phyloP scores from a whole-genome alignment of 2,888 invertebrate species.

The Ormia ochracea region DNA sequence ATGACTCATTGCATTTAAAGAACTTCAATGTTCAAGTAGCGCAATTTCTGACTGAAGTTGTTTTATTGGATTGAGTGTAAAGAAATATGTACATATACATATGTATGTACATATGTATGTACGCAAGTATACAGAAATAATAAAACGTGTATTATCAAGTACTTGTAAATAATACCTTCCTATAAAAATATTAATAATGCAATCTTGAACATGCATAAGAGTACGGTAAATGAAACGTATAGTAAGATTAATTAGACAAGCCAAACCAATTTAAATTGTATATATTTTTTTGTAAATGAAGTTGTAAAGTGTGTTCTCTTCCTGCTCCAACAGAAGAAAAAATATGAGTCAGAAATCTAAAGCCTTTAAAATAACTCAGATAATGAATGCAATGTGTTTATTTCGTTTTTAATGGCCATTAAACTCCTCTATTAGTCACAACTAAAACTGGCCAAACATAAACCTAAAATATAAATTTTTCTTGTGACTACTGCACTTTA shows the following conservation, averaged over 20 bases:
- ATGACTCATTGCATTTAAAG: conserved; percentile 49
- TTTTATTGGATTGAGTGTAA: neutral
- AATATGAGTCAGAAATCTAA: conserved; percentile 12
- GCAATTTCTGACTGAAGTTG: conserved; percentile 19
- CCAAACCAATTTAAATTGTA: conserved; percentile 1
- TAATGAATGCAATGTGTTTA: conserved; percentile 20
- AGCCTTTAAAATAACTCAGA: neutral
- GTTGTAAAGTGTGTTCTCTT: neutral
- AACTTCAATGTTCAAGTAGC: conserved; percentile 43
- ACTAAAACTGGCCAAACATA: neutral
- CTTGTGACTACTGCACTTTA: no score
- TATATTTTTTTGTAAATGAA: neutral
- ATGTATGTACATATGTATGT: no score
- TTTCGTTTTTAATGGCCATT: neutral
- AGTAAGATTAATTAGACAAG: neutral
- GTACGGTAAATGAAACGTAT: neutral
- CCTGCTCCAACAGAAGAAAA: neutral
- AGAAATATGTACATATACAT: no score
- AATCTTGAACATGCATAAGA: neutral
- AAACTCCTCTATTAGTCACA: conserved; percentile 31
- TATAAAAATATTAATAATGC: conserved; percentile 8
- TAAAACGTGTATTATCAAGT: conserved; percentile 29
- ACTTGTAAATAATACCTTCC: conserved; percentile 15
- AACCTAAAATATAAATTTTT: neutral
- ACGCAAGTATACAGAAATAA: neutral